A percentile compares a stretch with the other conserved stretches of the same genome.
These are phyloP conservation scores for Dreissena polymorpha DNA, from an alignment of 1,140 invertebrate species.

Conservation along the genomic window DNA sequence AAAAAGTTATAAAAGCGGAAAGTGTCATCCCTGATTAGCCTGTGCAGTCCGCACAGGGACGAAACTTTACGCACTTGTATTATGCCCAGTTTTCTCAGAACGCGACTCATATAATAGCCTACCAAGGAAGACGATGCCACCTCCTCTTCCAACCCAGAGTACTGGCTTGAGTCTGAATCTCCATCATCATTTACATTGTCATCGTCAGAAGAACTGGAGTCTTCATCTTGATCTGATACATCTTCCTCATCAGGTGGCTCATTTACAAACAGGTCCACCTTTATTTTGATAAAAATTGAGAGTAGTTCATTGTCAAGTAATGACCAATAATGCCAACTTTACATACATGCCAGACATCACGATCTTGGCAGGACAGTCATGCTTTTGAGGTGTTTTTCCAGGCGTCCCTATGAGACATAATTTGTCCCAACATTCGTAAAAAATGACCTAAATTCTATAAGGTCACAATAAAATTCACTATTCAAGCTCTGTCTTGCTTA, in stretches of 20 bases:
- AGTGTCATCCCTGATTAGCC: neutral
- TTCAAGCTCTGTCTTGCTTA: no score
- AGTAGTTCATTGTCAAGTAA: no score
- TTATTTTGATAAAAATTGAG: neutral
- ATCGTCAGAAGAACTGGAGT: slow-evolving; percentile 46
- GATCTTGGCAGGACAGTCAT: no score
- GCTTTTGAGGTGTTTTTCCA: no score
- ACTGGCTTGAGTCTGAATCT: slow-evolving; percentile 77
- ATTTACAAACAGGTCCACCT: slow-evolving; percentile 63
- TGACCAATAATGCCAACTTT: no score
- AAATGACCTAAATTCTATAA: no score
- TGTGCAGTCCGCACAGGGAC: neutral
- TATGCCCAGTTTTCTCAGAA: no score
- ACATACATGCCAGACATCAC: no score
- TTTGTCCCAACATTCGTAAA: no score
- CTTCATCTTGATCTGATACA: slow-evolving; percentile 42
- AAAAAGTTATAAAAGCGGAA: neutral
- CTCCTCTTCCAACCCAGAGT: slow-evolving; percentile 76
- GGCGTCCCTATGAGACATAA: no score
- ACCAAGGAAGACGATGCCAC: slow-evolving; percentile 20
- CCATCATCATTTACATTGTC: slow-evolving; percentile 55
- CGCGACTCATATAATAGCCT: neutral
- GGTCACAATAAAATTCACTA: no score
- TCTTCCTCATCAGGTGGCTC: slow-evolving; percentile 58
- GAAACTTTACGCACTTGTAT: neutral